Base-by-base conservation (phyloP, 2,113 vertebrate genomes). In the Labrus mixtus region DNA sequence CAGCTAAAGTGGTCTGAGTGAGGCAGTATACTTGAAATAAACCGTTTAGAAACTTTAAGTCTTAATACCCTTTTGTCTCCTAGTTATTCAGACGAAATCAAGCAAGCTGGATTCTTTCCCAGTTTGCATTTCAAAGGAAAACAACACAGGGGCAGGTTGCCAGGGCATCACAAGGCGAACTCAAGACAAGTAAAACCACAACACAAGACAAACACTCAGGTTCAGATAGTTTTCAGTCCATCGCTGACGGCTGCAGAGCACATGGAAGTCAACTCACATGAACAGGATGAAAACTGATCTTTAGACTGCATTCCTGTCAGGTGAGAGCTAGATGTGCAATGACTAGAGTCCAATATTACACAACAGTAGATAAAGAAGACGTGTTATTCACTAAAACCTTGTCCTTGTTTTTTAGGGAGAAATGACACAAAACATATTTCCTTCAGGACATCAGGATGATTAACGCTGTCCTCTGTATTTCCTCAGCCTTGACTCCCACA, bases 121-220 rank as follows among this genome's bases (percentile, higher is more conserved):
- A 66, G 73, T 3, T 0, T 17, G 1, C 37, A 12, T 33, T 33
- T 68, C 48, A 8, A 54, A 73, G 36, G 58, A 29, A 77, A 39
- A 66, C 25, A 64, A 17, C 16, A 6, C 3, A 2, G 36, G 29
- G 29, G 54, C 73, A 36, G 48, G 37, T 62, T 36, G 36, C 19
- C 67, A 67, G 63, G 83, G 46, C 39, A 65, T 72, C 81, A 82
- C 54, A 68, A 68, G 68, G 54, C 59, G 0, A 69, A 57, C 70
- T 54, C n/a, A 5, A 48, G 70, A 68, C 46, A 48, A 19, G 16
- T 48, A 48, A 6, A 48, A 41, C 8, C 39, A 41, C 39, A 41
- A 41, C 10, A 41, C 39, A 10, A 39, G 10, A 39, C 37, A 39
- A 39, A 39, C 2, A 41, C 39, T 41, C 46, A 19, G 6, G 8